phyloP scores from a whole-genome alignment of 2,888 invertebrate species.

The Rambutsinella grinnellia region DNA sequence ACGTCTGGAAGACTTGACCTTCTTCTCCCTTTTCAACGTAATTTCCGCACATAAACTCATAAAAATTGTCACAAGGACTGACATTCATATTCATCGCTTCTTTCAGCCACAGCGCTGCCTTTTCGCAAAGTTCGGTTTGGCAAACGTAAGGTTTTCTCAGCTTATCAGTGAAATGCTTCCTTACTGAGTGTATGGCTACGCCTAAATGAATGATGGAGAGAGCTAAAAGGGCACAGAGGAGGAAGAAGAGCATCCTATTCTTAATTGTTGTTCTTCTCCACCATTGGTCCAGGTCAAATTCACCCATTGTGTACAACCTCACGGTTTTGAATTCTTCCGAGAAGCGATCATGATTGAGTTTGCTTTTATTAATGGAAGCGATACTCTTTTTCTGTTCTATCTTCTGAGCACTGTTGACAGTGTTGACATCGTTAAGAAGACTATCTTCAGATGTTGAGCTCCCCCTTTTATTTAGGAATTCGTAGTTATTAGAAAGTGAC shows the following conservation, averaged over 20 bases:
- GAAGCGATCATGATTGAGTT: too few species aligned
- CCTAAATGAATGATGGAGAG: slow-evolving; percentile 1
- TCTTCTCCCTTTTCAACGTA: background rate
- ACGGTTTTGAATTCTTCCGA: too few species aligned
- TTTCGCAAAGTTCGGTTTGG: background rate
- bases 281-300: slow-evolving; percentile 34
- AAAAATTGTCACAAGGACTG: slow-evolving; percentile 57
- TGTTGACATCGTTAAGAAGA: too few species aligned
- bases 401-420: too few species aligned
- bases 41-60: slow-evolving; percentile 51
- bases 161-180: background rate
- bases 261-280: slow-evolving; percentile 6
- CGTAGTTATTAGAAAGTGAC: too few species aligned
- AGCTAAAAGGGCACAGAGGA: background rate
- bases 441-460: too few species aligned
- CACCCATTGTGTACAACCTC: too few species aligned
- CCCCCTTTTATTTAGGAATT: too few species aligned
- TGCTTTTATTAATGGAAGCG: too few species aligned
- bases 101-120: slow-evolving; percentile 23
- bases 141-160: slow-evolving; percentile 20
- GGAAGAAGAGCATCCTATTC: background rate
- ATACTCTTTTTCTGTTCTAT: too few species aligned
- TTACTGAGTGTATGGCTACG: background rate
- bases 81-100: slow-evolving; percentile 32
- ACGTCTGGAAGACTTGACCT: background rate